A percentile compares a stretch with the other conserved stretches of the same genome.
These are phyloP conservation scores for Drosophila punjabiensis DNA, from an alignment of 1,140 invertebrate genomes.

Conservation along the genomic window DNA sequence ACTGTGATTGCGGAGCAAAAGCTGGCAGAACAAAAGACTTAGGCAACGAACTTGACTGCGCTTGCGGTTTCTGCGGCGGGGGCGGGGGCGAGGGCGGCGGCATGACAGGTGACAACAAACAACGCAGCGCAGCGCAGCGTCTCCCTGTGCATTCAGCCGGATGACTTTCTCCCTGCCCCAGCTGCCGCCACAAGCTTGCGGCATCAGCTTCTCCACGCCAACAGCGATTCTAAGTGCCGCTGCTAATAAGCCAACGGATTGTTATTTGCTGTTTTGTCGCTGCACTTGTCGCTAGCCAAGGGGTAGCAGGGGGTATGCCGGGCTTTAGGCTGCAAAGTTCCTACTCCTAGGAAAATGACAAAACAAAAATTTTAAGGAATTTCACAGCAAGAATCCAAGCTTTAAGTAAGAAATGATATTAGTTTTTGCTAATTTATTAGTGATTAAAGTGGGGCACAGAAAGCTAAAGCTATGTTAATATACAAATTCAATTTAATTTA, in stretches of 20 bases:
- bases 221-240: slow-evolving; percentile 66
- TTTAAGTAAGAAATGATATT: not conserved
- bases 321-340: not conserved
- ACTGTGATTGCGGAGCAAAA: slow-evolving; percentile 4
- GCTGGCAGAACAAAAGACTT: slow-evolving; percentile 74
- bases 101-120: slow-evolving; percentile 29
- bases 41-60: slow-evolving; percentile 77
- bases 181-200: slow-evolving; percentile 1
- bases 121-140: slow-evolving; percentile 4
- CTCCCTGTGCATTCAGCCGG: slow-evolving; percentile 49
- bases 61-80: slow-evolving; percentile 62
- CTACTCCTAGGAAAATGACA: too few species aligned
- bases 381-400: too few species aligned
- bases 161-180: slow-evolving; percentile 60
- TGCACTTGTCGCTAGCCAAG: slow-evolving; percentile 17
- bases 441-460: too few species aligned
- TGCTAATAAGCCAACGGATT: slow-evolving; percentile 59
- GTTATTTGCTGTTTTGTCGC: slow-evolving; percentile 32
- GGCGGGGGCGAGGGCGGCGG: not conserved
- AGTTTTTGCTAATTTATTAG: not conserved
- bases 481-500: too few species aligned
- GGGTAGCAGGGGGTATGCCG: slow-evolving; percentile 32
- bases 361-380: not conserved
- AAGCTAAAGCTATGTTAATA: too few species aligned
- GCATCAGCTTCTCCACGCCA: not conserved